These are phyloP conservation scores for Oriolus oriolus DNA, from an alignment of 2,113 vertebrate genomes.

Conservation along the genomic window DNA sequence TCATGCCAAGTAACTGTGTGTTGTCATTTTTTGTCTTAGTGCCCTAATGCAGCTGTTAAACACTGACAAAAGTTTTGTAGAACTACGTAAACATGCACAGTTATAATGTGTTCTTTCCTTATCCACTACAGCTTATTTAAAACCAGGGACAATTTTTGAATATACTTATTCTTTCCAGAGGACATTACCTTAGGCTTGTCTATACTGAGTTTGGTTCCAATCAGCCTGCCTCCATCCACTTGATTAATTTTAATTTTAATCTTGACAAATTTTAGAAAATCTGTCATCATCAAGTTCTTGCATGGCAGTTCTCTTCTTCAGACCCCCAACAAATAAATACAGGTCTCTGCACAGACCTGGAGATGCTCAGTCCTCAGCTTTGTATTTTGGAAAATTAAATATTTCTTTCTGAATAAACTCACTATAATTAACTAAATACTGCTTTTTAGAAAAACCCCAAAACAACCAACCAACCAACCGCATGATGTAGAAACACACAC, in stretches of 20 bases:
- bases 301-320: background rate
- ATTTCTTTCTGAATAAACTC: background rate
- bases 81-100: background rate
- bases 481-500: background rate
- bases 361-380: background rate
- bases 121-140: background rate
- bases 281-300: background rate
- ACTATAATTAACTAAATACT: background rate
- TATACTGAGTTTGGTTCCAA: background rate
- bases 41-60: background rate
- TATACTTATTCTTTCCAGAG: background rate
- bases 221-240: background rate
- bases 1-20: background rate
- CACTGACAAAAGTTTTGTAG: background rate
- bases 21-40: background rate
- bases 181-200: background rate
- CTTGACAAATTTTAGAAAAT: background rate
- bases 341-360: background rate
- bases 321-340: background rate
- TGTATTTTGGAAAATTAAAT: background rate
- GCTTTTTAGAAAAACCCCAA: background rate
- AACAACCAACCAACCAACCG: background rate
- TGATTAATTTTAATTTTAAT: too few relatives aligned
- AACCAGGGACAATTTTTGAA: background rate
- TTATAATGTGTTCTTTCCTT: background rate